Conservation (phyloP, 1,140 invertebrate genomes). For the Camponotus floridanus region DNA sequence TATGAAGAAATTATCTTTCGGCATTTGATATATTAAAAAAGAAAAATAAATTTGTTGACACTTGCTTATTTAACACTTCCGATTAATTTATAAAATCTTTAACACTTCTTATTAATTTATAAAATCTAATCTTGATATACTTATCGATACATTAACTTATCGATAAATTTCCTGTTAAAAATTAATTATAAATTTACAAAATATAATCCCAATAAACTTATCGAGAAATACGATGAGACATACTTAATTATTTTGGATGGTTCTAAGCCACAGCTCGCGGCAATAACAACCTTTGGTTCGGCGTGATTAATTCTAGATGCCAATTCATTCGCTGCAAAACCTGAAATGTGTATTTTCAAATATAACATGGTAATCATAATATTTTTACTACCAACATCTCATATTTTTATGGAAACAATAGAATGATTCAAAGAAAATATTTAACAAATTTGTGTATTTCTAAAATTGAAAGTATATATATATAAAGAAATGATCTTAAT, state of each 20-base stretch:
- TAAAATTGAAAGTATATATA: too few relatives aligned
- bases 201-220: not conserved
- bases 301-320: conserved; percentile 95
- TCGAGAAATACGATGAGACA: not conserved
- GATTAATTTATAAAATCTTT: too few relatives aligned
- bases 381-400: not conserved
- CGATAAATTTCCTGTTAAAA: too few relatives aligned
- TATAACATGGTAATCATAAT: not conserved
- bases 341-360: conserved; percentile 81
- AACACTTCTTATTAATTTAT: too few relatives aligned
- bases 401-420: too few relatives aligned
- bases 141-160: too few relatives aligned
- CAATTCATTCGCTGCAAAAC: conserved; percentile 95
- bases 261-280: conserved; percentile 96
- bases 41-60: too few relatives aligned
- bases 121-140: too few relatives aligned
- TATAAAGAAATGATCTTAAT: too few relatives aligned
- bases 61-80: not conserved
- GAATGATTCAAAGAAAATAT: too few relatives aligned
- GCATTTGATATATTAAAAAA: not conserved
- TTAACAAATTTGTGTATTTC: too few relatives aligned
- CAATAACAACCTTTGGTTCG: conserved; percentile 94
- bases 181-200: not conserved
- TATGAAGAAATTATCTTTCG: not conserved
- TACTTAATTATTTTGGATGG: conserved; percentile 93